Percentiles rank a stretch among this genome's conserved stretches.
These are phyloP conservation scores for Synergus gifuensis DNA, from an alignment of 2,888 invertebrate genomes.

Conservation along the genomic window DNA sequence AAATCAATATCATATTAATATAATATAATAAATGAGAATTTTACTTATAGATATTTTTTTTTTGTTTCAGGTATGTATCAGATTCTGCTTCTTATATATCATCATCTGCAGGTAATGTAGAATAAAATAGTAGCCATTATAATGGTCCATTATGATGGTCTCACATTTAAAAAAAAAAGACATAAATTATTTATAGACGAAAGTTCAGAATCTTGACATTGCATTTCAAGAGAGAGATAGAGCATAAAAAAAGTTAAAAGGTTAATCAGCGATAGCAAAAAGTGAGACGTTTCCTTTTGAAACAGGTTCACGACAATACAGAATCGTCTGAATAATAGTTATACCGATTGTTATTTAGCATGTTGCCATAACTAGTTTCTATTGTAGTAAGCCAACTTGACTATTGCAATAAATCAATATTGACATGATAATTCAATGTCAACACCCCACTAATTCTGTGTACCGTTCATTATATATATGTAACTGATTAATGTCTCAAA, in stretches of 20 bases:
- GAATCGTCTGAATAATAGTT: background rate
- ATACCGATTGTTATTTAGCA: background rate
- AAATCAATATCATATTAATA: no score
- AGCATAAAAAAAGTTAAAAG: background rate
- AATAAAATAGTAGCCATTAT: no score
- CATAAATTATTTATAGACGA: background rate
- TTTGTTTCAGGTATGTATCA: background rate
- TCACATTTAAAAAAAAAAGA: background rate
- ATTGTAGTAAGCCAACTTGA: constrained; percentile 30
- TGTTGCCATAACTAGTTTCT: constrained; percentile 19
- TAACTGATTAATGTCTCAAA: constrained; percentile 17
- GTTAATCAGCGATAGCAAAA: background rate
- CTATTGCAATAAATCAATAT: constrained; percentile 26
- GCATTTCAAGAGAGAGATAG: background rate
- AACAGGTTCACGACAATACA: constrained; percentile 25
- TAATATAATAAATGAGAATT: background rate
- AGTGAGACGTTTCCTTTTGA: constrained; percentile 10
- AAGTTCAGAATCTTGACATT: background rate
- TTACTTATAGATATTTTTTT: background rate
- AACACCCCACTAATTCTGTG: constrained; percentile 30
- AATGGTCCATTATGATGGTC: background rate
- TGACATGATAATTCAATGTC: constrained; percentile 35
- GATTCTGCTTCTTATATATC: background rate
- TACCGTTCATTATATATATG: background rate
- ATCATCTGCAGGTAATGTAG: background rate